These are phyloP conservation scores for Hydrophis major DNA, from an alignment of 2,797 vertebrate species.

Conservation along the genomic window DNA sequence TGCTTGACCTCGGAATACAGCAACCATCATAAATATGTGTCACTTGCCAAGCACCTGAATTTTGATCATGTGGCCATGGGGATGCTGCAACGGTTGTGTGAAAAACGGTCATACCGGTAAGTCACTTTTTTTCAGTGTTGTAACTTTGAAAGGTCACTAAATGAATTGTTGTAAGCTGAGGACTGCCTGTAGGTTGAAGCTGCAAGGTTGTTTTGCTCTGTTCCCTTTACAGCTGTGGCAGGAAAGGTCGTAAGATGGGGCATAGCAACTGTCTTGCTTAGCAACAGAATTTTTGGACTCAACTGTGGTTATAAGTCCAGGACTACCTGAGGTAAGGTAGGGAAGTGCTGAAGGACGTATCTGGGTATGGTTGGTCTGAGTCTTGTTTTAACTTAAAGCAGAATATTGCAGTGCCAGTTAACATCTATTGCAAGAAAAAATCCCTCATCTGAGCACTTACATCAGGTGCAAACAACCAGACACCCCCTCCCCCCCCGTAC, in stretches of 20 bases:
- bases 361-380: background rate
- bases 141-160: background rate
- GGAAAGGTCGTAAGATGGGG: background rate
- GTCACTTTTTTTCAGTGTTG: background rate
- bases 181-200: background rate
- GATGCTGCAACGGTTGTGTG: background rate
- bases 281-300: no score
- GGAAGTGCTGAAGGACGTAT: background rate
- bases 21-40: background rate
- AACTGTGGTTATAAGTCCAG: no score
- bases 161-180: background rate
- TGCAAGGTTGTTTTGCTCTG: background rate
- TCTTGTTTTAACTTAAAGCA: background rate
- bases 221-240: background rate
- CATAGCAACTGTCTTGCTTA: no score
- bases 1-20: background rate
- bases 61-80: background rate
- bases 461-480: no score
- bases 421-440: background rate
- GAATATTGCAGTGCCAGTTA: background rate
- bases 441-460: background rate
- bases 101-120: background rate
- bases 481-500: no score
- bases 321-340: background rate
- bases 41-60: background rate